Evolutionary conservation across 2,888 invertebrate genomes (phyloP).

Genomic region (Frankliniella fusca): DNA sequence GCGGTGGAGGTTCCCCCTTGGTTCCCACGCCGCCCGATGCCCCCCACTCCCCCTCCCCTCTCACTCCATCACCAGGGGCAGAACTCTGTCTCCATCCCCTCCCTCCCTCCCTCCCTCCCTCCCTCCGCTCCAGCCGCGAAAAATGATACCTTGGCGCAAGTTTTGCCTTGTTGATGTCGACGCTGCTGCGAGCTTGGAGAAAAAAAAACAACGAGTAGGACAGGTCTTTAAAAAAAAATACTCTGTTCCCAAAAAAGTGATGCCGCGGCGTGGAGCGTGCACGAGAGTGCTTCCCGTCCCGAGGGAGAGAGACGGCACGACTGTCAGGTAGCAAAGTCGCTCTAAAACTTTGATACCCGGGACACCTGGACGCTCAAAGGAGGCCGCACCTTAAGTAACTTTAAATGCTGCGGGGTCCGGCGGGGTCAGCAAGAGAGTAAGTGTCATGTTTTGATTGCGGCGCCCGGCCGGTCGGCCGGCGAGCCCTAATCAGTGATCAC

Average conservation of each 20-base stretch:
- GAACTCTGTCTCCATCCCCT: neutral
- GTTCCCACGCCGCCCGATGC: conserved; percentile 7
- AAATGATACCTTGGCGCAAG: conserved; percentile 4
- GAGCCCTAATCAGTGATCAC: neutral
- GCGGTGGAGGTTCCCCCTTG: neutral
- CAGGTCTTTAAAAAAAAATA: neutral
- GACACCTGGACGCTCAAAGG: no score
- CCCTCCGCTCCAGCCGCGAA: neutral
- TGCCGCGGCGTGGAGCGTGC: no score
- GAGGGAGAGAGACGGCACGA: no score
- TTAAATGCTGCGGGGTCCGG: neutral
- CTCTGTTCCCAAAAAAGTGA: neutral
- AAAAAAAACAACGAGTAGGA: neutral
- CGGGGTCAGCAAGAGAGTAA: neutral
- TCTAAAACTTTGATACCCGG: no score
- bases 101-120: neutral
- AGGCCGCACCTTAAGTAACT: no score
- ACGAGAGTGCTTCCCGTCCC: no score
- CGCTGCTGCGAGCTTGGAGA: neutral
- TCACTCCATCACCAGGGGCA: neutral
- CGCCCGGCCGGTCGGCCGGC: no score
- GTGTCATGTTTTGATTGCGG: neutral
- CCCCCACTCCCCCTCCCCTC: neutral
- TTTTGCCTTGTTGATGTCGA: neutral
- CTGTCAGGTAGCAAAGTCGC: no score